phyloP scores from a whole-genome alignment of 2,888 invertebrate species.

The Mimas tiliae region DNA sequence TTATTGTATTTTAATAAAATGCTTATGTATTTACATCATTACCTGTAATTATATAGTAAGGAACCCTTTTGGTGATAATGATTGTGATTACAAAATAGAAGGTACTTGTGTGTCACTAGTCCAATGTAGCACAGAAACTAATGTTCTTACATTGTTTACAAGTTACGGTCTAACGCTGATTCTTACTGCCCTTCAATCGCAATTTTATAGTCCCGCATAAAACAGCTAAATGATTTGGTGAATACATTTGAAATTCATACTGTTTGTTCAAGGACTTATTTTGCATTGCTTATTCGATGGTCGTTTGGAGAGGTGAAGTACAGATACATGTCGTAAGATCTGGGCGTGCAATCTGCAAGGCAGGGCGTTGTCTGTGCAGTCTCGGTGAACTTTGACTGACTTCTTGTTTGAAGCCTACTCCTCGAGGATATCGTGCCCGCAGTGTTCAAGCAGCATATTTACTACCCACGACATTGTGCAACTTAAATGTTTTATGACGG shows the following conservation, averaged over 20 bases:
- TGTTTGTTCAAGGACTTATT: neutral
- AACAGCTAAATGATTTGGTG: neutral
- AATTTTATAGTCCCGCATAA: too few species aligned
- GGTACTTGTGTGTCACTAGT: neutral
- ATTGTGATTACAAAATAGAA: neutral
- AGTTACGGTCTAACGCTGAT: conserved; percentile 9
- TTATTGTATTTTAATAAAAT: too few species aligned
- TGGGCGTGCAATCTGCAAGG: conserved; percentile 41
- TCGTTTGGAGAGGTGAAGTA: neutral
- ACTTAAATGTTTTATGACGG: neutral
- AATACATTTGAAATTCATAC: neutral
- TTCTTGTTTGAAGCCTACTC: conserved; percentile 50
- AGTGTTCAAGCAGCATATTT: conserved; percentile 46
- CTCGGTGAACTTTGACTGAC: conserved; percentile 65
- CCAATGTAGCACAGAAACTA: neutral
- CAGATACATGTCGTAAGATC: conserved; percentile 46
- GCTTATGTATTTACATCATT: too few species aligned
- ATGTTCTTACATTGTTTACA: conserved; percentile 1
- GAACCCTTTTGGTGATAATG: too few species aligned
- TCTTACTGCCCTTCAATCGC: conserved; percentile 16
- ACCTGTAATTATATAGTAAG: too few species aligned
- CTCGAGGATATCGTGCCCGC: conserved; percentile 40
- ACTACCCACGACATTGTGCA: conserved; percentile 35
- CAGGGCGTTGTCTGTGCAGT: conserved; percentile 47
- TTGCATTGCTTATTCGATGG: neutral